phyloP scores from a whole-genome alignment of 1,140 invertebrate genomes.

The Heliconius congener region DNA sequence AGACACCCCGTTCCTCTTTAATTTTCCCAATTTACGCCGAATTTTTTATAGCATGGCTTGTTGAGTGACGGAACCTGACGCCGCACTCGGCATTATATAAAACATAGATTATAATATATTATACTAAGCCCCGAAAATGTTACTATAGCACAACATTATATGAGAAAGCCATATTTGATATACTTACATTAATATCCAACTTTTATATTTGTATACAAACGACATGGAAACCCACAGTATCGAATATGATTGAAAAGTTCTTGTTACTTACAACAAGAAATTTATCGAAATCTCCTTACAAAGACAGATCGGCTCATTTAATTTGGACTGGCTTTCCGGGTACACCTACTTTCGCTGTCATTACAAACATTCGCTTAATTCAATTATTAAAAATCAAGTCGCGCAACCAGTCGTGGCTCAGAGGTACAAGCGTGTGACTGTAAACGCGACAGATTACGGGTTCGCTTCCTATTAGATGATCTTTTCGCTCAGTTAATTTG shows the following conservation, averaged over 20 bases:
- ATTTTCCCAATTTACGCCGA: no score
- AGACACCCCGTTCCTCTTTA: no score
- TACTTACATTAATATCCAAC: background rate
- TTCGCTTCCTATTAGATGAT: background rate
- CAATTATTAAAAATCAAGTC: background rate
- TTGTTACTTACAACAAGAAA: background rate
- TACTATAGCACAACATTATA: no score
- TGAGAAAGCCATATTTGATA: background rate
- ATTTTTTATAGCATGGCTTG: no score
- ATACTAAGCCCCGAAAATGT: no score
- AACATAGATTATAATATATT: no score
- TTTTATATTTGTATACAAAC: background rate
- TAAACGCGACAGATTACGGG: no score
- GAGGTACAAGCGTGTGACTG: no score
- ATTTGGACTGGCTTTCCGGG: constrained; percentile 34
- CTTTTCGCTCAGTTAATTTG: background rate
- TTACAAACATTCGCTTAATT: background rate
- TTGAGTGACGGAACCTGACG: no score
- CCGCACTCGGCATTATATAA: no score
- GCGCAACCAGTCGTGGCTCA: no score
- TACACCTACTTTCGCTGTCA: constrained; percentile 35
- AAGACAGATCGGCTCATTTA: constrained; percentile 28
- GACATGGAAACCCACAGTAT: background rate
- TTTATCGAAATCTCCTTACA: background rate
- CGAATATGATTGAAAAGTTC: background rate